Conservation (phyloP, 2,113 vertebrate species). For the Siphamia tubifer region DNA sequence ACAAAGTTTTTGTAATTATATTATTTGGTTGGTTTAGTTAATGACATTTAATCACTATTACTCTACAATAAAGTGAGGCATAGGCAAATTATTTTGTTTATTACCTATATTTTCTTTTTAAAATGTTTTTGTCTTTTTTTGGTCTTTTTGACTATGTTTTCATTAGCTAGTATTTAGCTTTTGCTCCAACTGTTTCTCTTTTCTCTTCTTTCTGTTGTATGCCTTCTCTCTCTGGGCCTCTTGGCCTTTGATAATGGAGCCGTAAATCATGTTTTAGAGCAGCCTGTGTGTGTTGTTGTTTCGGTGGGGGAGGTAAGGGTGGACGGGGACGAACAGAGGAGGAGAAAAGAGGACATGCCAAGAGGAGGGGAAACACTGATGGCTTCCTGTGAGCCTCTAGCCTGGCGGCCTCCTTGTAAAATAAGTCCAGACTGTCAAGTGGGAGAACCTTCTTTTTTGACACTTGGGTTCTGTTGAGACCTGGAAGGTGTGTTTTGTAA, state of each 20-base stretch:
- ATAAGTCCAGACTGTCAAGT: conserved; percentile 20
- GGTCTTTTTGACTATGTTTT: neutral
- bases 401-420: neutral
- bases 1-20: too few species aligned
- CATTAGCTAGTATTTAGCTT: neutral
- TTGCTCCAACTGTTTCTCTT: neutral
- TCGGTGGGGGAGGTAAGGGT: neutral
- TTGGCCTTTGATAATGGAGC: conserved; percentile 44
- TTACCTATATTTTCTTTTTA: too few species aligned
- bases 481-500: too few species aligned
- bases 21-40: too few species aligned
- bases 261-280: conserved; percentile 41
- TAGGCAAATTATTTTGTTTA: too few species aligned
- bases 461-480: too few species aligned
- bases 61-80: too few species aligned
- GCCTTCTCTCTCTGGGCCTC: neutral
- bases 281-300: neutral
- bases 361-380: neutral
- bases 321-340: neutral
- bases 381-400: neutral
- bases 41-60: too few species aligned
- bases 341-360: neutral
- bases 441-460: too few species aligned
- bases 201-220: neutral
- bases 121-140: neutral